These are phyloP conservation scores for Anoncus sp. DNA, from an alignment of 2,888 invertebrate genomes.

Conservation along the genomic window DNA sequence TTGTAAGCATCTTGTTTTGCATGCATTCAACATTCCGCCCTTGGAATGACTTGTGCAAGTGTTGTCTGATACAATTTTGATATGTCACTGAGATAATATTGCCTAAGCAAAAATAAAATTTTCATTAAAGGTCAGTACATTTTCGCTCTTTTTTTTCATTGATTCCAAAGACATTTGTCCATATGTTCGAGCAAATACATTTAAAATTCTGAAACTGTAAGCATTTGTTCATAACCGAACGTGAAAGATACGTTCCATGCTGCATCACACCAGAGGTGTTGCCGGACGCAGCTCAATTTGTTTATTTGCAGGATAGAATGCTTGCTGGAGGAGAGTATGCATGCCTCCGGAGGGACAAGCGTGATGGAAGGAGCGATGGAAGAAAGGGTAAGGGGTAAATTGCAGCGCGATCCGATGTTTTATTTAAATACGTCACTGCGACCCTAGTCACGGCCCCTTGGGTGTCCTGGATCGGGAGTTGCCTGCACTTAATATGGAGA, in stretches of 20 bases:
- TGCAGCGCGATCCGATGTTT: conserved; percentile 80
- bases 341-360: conserved; percentile 51
- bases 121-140: not conserved
- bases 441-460: conserved; percentile 78
- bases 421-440: conserved; percentile 81
- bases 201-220: conserved; percentile 15
- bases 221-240: conserved; percentile 32
- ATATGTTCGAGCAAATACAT: not conserved
- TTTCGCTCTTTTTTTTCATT: not conserved
- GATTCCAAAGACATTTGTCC: not conserved
- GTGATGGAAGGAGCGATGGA: conserved; percentile 53
- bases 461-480: conserved; percentile 79
- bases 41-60: not conserved
- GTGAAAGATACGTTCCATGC: conserved; percentile 50
- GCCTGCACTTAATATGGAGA: conserved; percentile 81
- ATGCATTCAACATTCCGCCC: not conserved
- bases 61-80: not conserved
- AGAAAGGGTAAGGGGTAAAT: conserved; percentile 72
- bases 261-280: conserved; percentile 65
- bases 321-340: conserved; percentile 55
- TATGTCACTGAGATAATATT: not conserved
- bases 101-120: not conserved
- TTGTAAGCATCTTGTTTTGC: not conserved
- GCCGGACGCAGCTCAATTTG: conserved; percentile 79
- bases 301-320: conserved; percentile 75